Evolutionary conservation across 1,140 invertebrate genomes (phyloP).

Genomic region (Aphelinus atriplicis): DNA sequence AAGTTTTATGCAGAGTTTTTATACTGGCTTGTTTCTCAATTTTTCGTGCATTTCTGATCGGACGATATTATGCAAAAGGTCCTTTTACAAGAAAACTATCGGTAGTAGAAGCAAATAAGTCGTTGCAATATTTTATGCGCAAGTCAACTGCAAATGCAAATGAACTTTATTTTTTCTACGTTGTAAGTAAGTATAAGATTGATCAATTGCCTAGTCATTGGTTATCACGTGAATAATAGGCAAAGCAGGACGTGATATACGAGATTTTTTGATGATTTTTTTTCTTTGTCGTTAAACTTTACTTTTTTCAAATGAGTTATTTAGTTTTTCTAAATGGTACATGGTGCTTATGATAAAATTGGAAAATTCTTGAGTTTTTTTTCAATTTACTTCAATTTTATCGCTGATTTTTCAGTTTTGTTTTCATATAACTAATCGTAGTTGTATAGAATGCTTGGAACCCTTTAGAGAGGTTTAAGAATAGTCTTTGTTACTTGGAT

Average conservation of each 20-base stretch:
- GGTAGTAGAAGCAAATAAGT: slow-evolving; percentile 11
- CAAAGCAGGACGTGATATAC: neutral
- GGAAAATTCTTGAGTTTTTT: no score
- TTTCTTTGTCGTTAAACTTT: slow-evolving; percentile 4
- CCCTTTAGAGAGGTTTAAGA: neutral
- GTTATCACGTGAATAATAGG: slow-evolving; percentile 42
- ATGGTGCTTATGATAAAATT: no score
- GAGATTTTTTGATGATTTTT: slow-evolving; percentile 21
- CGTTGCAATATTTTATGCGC: slow-evolving; percentile 34
- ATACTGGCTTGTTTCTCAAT: slow-evolving; percentile 7
- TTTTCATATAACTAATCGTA: slow-evolving; percentile 4
- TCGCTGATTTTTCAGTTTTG: no score
- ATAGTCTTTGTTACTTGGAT: slow-evolving; percentile 9
- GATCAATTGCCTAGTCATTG: slow-evolving; percentile 25
- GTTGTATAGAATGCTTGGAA: neutral
- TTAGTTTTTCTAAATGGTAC: no score
- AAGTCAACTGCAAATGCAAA: slow-evolving; percentile 39
- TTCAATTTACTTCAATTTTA: no score
- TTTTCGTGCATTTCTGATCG: slow-evolving; percentile 11
- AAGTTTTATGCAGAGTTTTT: slow-evolving; percentile 28
- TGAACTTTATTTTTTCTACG: slow-evolving; percentile 38
- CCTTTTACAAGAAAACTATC: slow-evolving; percentile 13
- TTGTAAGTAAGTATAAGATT: slow-evolving; percentile 50
- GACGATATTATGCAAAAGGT: slow-evolving; percentile 2
- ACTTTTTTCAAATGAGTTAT: no score